Evolutionary conservation across 2,797 vertebrate genomes (phyloP).

Genomic region (Smutsia temminckii): DNA sequence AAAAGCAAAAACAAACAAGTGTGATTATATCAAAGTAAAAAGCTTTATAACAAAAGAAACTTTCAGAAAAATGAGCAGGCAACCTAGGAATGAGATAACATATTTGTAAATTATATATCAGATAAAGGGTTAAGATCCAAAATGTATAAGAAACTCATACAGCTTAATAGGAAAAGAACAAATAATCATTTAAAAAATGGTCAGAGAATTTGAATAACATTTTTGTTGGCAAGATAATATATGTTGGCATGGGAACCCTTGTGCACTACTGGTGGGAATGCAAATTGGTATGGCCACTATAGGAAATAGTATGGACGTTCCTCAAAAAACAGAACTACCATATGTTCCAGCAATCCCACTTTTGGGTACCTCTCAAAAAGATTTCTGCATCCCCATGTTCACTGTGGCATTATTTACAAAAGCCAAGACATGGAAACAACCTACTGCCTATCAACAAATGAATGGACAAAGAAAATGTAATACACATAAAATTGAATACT

Average conservation of each 20-base stretch:
- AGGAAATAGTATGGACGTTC: neutral
- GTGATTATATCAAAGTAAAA: neutral
- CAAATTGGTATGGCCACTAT: neutral
- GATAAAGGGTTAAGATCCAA: neutral
- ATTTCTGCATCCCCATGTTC: neutral
- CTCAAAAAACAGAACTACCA: neutral
- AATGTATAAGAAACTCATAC: neutral
- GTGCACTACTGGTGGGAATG: neutral
- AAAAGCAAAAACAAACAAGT: neutral
- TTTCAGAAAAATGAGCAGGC: neutral
- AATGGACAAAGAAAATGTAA: neutral
- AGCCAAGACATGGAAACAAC: neutral
- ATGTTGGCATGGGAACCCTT: neutral
- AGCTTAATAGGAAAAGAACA: neutral
- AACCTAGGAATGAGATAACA: neutral
- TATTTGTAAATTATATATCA: neutral
- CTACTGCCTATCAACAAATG: neutral
- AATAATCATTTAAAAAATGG: neutral
- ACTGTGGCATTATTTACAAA: neutral
- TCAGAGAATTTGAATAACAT: neutral
- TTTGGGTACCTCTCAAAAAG: neutral
- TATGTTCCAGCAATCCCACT: neutral
- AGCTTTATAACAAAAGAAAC: neutral
- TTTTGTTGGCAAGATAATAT: neutral
- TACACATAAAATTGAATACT: neutral